These are phyloP conservation scores for Mus spretus DNA, from an alignment of 2,797 vertebrate species.

Conservation along the genomic window DNA sequence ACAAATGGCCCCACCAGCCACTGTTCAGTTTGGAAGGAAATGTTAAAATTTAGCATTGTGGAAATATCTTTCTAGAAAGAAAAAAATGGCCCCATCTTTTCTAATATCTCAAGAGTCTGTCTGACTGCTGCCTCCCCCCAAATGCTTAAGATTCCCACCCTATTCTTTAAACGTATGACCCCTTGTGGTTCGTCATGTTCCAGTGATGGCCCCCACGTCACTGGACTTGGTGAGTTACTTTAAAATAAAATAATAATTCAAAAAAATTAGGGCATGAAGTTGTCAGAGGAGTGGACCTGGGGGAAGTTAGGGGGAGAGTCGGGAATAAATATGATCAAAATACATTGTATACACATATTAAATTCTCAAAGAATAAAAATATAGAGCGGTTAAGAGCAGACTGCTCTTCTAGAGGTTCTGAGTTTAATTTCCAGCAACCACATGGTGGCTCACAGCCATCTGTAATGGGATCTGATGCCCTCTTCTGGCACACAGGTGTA, in stretches of 20 bases:
- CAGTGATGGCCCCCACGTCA: neutral
- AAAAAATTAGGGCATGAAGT: neutral
- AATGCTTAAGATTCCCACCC: neutral
- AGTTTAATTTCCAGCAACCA: neutral
- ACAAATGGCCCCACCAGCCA: neutral
- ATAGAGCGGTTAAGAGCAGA: neutral
- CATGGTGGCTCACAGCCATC: neutral
- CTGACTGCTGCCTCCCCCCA: rapidly evolving
- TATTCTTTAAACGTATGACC: neutral
- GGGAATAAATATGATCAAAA: neutral
- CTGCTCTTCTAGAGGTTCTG: too few species aligned
- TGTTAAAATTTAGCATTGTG: neutral
- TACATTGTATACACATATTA: neutral
- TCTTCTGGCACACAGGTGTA: too few species aligned
- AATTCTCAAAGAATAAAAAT: neutral
- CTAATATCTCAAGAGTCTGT: neutral
- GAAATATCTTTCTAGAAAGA: constrained; percentile 4
- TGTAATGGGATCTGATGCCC: neutral
- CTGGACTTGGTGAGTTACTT: neutral
- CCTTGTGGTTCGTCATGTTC: too few species aligned
- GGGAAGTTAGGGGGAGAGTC: neutral
- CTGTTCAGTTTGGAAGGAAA: neutral
- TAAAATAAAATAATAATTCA: neutral
- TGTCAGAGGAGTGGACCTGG: neutral
- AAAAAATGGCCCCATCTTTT: neutral